phyloP scores from a whole-genome alignment of 1,140 invertebrate genomes.

The Drosophila auraria region DNA sequence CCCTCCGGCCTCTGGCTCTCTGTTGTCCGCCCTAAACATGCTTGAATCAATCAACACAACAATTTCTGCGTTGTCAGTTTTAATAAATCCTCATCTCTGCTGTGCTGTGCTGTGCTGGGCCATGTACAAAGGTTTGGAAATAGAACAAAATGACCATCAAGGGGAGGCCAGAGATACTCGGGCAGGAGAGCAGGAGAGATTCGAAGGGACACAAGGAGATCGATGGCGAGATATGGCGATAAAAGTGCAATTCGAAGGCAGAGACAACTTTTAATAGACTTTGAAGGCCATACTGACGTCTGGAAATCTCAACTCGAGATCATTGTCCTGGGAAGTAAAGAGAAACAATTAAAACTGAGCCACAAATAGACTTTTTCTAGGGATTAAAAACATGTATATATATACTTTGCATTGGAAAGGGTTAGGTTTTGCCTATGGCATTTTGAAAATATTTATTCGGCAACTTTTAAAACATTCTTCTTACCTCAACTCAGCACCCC shows the following conservation, averaged over 20 bases:
- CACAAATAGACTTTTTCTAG: too few species aligned
- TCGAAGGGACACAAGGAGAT: not conserved
- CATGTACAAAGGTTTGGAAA: constrained; percentile 3
- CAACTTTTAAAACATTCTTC: not conserved
- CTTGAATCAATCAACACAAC: constrained; percentile 59
- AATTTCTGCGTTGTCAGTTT: constrained; percentile 47
- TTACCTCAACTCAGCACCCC: not conserved
- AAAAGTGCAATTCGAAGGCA: not conserved
- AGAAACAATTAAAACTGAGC: too few species aligned
- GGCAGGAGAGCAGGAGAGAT: constrained; percentile 19
- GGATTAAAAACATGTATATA: not conserved
- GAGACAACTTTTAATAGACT: not conserved
- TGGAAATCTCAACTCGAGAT: too few species aligned
- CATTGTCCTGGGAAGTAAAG: too few species aligned
- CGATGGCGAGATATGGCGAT: not conserved
- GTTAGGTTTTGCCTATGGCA: not conserved
- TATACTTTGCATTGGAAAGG: not conserved
- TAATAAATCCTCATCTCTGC: constrained; percentile 42
- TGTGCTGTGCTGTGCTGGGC: not conserved
- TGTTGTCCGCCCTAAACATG: constrained; percentile 29
- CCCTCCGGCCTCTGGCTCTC: not conserved
- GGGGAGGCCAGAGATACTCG: not conserved
- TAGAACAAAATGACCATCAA: constrained; percentile 7
- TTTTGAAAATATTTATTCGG: constrained; percentile 13
- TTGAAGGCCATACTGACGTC: not conserved